Conservation (phyloP, 2,797 vertebrate genomes). For the Gephyroberyx darwinii region DNA sequence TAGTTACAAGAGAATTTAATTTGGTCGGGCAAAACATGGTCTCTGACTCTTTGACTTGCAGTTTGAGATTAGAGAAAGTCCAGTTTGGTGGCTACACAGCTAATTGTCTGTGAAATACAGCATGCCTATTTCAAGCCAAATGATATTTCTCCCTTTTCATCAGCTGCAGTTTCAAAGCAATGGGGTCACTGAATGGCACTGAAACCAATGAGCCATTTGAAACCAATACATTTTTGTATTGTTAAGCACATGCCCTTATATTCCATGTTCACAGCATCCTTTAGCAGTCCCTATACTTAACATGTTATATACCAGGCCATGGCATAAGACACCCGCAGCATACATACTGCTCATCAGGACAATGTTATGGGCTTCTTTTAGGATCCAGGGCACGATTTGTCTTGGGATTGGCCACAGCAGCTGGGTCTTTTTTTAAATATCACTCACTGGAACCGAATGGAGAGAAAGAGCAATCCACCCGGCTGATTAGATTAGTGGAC, state of each 20-base stretch:
- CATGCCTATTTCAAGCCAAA: conserved; percentile 59
- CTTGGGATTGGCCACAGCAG: neutral
- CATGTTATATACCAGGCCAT: conserved; percentile 9
- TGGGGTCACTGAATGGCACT: conserved; percentile 38
- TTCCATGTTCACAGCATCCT: conserved; percentile 30
- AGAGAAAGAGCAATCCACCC: conserved; percentile 62
- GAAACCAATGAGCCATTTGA: conserved; percentile 60
- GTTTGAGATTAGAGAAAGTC: conserved; percentile 61
- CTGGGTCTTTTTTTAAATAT: conserved; percentile 56
- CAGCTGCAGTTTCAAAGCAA: conserved; percentile 61
- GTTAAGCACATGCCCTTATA: conserved; percentile 52
- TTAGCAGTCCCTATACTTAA: conserved; percentile 45
- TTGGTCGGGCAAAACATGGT: conserved; percentile 71
- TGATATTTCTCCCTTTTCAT: conserved; percentile 70
- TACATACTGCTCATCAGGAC: conserved; percentile 16
- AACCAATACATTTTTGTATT: conserved; percentile 59
- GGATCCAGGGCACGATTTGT: conserved; percentile 36
- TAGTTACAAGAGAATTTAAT: conserved; percentile 77
- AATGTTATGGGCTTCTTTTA: conserved; percentile 10
- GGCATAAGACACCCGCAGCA: neutral
- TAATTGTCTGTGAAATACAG: conserved; percentile 78
- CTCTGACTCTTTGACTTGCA: conserved; percentile 67
- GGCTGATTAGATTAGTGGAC: conserved; percentile 71
- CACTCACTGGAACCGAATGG: conserved; percentile 51
- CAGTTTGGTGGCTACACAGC: conserved; percentile 65